These are phyloP conservation scores for Podarcis lilfordi DNA, from an alignment of 2,797 vertebrate species.

Conservation along the genomic window DNA sequence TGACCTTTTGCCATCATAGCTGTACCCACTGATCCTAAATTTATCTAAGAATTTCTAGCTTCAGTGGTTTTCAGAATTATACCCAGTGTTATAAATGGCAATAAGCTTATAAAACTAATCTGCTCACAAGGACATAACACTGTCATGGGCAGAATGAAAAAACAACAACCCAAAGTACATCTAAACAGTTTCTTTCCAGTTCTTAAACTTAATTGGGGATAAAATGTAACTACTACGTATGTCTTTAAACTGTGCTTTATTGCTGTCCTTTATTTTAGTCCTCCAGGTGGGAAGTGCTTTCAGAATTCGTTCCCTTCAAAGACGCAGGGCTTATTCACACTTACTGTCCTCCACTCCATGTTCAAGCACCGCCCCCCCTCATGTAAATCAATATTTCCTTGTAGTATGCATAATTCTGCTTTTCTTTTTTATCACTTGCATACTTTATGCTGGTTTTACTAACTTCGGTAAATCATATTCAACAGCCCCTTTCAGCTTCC, in stretches of 20 bases:
- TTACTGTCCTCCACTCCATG: too few species aligned
- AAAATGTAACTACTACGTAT: conserved; percentile 27
- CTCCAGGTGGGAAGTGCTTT: conserved; percentile 30
- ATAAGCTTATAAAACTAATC: conserved; percentile 3
- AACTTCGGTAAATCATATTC: not conserved
- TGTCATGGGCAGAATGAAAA: conserved; percentile 16
- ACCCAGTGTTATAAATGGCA: not conserved
- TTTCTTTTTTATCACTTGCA: too few species aligned
- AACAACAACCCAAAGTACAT: not conserved
- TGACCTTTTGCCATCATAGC: not conserved
- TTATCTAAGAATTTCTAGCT: not conserved
- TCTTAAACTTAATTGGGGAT: conserved; percentile 26
- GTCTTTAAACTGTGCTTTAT: conserved; percentile 42
- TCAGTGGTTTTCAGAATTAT: not conserved
- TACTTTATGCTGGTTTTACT: too few species aligned
- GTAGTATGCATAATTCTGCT: too few species aligned
- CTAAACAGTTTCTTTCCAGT: conserved; percentile 23
- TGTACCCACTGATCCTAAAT: not conserved
- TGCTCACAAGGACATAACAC: not conserved
- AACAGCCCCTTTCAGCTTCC: not conserved
- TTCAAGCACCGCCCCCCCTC: too few species aligned
- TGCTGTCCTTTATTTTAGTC: conserved; percentile 7
- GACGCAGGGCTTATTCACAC: not conserved
- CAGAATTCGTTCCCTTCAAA: conserved; percentile 4
- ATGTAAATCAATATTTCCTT: too few species aligned